Evolutionary conservation across 2,113 vertebrate species (phyloP).

Genomic region (Eupsittula cactorum): DNA sequence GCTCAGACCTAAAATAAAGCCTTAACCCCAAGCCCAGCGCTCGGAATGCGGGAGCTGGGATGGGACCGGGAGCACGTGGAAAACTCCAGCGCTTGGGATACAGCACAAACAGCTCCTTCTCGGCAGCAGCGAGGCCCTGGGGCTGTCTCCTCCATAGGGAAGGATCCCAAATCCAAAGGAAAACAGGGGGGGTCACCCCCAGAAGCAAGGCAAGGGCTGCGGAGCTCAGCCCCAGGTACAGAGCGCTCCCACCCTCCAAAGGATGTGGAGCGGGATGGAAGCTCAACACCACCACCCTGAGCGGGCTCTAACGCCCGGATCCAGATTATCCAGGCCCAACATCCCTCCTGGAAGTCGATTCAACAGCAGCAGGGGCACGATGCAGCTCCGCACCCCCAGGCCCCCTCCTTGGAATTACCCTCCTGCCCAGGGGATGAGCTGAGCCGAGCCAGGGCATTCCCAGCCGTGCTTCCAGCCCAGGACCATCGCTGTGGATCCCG

Average conservation of each 20-base stretch:
- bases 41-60: neutral
- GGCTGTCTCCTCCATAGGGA: neutral
- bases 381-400: neutral
- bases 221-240: neutral
- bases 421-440: neutral
- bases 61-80: neutral
- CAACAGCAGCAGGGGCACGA: rapidly evolving
- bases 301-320: neutral
- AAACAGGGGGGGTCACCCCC: neutral
- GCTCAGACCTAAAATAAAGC: constrained; percentile 43
- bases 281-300: rapidly evolving
- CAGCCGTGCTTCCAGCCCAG: neutral
- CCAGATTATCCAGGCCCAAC: rapidly evolving
- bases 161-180: neutral
- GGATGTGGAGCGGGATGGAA: rapidly evolving
- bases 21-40: neutral
- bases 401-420: neutral
- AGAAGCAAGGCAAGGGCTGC: rapidly evolving
- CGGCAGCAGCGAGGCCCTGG: rapidly evolving
- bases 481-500: neutral
- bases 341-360: rapidly evolving
- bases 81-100: rapidly evolving
- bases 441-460: neutral
- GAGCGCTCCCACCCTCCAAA: rapidly evolving
- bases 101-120: neutral